Conservation (phyloP, 1,140 invertebrate genomes). For the Neodiprion lecontei region DNA sequence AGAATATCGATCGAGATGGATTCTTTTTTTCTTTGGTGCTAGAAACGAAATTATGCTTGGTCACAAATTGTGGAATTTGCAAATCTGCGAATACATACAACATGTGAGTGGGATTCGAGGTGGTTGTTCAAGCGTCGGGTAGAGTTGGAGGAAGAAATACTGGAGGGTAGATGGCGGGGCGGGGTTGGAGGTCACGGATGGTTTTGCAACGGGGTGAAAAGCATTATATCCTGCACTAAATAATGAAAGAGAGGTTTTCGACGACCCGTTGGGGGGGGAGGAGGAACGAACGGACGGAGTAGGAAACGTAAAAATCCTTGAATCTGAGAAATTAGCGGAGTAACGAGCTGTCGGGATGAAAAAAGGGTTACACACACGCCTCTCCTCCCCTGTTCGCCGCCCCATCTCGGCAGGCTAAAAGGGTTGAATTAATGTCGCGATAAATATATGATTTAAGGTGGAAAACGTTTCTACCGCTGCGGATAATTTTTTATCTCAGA, state of each 20-base stretch:
- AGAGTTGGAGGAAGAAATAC: constrained; percentile 22
- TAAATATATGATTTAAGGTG: constrained; percentile 66
- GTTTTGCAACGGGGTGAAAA: constrained; percentile 13
- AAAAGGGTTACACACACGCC: constrained; percentile 23
- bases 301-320: constrained; percentile 62
- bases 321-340: constrained; percentile 64
- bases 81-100: too few relatives aligned
- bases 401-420: constrained; percentile 44
- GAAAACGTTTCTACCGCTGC: constrained; percentile 59
- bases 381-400: constrained; percentile 30
- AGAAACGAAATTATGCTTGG: too few relatives aligned
- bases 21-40: too few relatives aligned
- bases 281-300: constrained; percentile 25
- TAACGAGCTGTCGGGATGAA: constrained; percentile 47
- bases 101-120: too few relatives aligned
- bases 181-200: not conserved
- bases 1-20: too few relatives aligned
- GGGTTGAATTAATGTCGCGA: constrained; percentile 66
- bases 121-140: not conserved
- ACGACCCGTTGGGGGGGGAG: not conserved
- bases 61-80: too few relatives aligned
- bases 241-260: constrained; percentile 63
- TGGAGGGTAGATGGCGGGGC: not conserved
- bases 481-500: constrained; percentile 65
- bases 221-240: constrained; percentile 48